phyloP scores from a whole-genome alignment of 37 sponge, comb jelly and placozoan genomes.

The Halichondria panicea region DNA sequence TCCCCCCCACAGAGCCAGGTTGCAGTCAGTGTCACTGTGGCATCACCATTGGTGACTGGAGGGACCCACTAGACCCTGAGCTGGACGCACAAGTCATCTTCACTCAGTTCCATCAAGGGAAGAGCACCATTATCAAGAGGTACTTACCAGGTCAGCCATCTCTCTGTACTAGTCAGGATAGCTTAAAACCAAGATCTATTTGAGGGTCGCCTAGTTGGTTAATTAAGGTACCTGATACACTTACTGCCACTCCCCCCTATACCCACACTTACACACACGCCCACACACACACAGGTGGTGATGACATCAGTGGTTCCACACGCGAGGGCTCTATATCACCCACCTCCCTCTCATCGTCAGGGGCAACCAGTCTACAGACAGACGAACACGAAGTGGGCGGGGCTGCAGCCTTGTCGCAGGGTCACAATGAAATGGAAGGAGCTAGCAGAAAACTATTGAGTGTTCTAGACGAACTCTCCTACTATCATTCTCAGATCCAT shows the following conservation, averaged over 20 bases:
- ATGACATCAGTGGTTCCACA: conserved; percentile 12
- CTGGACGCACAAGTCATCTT: conserved; percentile 88
- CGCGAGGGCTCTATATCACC: conserved; percentile 36
- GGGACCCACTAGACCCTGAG: conserved; percentile 95
- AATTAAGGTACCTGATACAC: neutral
- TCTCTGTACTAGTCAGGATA: neutral
- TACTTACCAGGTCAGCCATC: neutral
- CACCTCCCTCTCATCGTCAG: conserved; percentile 41
- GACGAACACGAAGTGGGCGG: neutral
- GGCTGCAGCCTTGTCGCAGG: neutral
- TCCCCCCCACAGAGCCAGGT: conserved; percentile 53
- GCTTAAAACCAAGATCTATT: neutral
- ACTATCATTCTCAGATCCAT: conserved; percentile 35
- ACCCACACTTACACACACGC: neutral
- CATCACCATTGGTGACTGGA: conserved; percentile 95
- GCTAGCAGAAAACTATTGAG: conserved; percentile 25
- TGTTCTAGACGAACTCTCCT: conserved; percentile 40
- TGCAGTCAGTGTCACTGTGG: conserved; percentile 85
- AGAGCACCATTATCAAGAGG: conserved; percentile 29
- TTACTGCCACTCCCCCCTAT: neutral
- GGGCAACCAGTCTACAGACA: conserved; percentile 37
- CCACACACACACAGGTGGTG: neutral
- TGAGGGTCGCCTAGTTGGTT: neutral
- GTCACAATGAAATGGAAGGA: neutral
- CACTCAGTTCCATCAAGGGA: conserved; percentile 78